Evolutionary conservation across 2,888 invertebrate genomes (phyloP), one percentile per base, ranked within the genome.

Genomic region (Crocallis elinguaria): DNA sequence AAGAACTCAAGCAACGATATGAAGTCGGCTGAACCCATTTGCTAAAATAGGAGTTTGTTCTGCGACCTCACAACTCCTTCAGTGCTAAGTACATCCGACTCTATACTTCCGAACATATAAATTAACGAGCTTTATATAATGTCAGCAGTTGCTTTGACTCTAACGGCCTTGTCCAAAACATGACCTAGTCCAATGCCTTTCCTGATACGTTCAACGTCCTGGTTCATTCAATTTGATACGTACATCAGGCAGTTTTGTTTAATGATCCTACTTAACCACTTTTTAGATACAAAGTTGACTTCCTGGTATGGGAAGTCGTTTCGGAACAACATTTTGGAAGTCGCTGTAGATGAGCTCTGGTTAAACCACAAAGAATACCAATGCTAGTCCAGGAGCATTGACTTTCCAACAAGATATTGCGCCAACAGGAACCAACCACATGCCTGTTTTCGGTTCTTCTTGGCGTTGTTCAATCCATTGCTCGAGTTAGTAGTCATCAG

Each of bases 151-250:
- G 12, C 46, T 42, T 54, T 38, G 43, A 44, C 38, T 54, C 27
- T 25, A 32, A 7, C 42, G 30, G 29, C 53, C 48, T 54, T 48
- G 48, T 38, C 48, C 32, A 37, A 41, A 44, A 55, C 49, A 33
- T 55, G 55, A 49, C 45, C 42, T 55, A 50, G 41, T 17, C 19
- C 55, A 49, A 49, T 50, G 49, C 45, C 44, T 49, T 49, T 54
- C 48, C 44, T 37, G 49, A 30, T 41, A 27, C 45, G 45, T 49
- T 55, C 41, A 17, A 27, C 43, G 37, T 45, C 32, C 48, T 13
- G 14, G 13, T 29, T 33, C 14, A 21, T 16, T 49, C 4, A 19
- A 36, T 46, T 35, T 21, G 25, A 32, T 25, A 35, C 11, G 29
- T 29, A 43, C 12, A 29, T n/a, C n/a, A n/a, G n/a, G n/a, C n/a